Base-by-base conservation (phyloP, 2,888 invertebrate genomes). In the Lapara coniferarum region DNA sequence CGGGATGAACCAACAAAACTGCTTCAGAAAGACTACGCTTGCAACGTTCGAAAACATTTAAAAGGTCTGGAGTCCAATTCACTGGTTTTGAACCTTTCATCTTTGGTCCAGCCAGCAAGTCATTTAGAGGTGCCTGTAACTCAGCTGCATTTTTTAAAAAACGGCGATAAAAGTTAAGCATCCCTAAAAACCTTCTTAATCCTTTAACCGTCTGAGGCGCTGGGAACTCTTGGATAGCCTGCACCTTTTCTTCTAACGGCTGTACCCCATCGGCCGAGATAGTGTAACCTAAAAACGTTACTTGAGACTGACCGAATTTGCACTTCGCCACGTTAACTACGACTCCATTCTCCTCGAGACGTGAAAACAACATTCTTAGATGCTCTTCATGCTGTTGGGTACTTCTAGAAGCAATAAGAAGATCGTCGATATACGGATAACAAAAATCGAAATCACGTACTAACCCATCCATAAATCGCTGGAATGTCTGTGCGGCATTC, bases 401-500 rank as follows among this genome's bases (percentile, higher is more conserved):
- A 49, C n/a, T 57, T 13, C 49, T 57, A 14, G 70, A 70, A 57
- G 37, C 53, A 2, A 70, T 49, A n/a, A 70, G 53, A 44, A 71
- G 19, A 46, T 72, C 72, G 44, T 72, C 70, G 2, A 72, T 13
- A 52, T 66, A 71, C 10, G 66, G 25, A 19, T 44, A 70, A 58
- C 49, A 49, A 14, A 59, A 63, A 30, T 69, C 66, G 2, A 69
- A 5, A 14, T 55, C 69, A 8, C 66, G 71, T 25, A 37, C 10
- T 10, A 59, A 49, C 30, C 57, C 68, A 58, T 85, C 78, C 16
- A 88, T 82, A 52, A 85, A 85, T 2, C 83, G 75, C 67, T 87
- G 85, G 71, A 89, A 80, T 0, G 85, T 84, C 69, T 88, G 85
- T 0, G 80, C 84, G 0, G 87, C 85, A 67, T 89, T 89, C 0